phyloP scores from a whole-genome alignment of 1,140 invertebrate genomes.

The Sitobion miscanthi region DNA sequence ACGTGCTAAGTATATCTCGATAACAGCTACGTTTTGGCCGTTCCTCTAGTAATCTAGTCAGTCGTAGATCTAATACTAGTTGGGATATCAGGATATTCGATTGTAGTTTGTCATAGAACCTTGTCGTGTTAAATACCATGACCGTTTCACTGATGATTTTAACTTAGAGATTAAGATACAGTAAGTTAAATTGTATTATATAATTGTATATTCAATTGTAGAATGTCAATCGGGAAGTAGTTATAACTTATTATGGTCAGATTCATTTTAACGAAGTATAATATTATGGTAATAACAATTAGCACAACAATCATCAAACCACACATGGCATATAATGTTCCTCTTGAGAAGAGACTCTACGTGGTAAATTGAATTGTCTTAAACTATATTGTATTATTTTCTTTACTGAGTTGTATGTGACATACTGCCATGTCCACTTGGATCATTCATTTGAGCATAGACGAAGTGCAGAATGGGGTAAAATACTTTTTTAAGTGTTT shows the following conservation, averaged over 20 bases:
- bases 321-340: too few relatives aligned
- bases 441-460: background rate
- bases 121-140: background rate
- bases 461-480: background rate
- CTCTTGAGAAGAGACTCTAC: background rate
- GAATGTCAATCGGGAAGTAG: background rate
- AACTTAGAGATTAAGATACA: background rate
- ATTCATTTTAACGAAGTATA: background rate
- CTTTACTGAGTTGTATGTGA: background rate
- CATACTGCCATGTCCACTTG: too few relatives aligned
- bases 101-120: background rate
- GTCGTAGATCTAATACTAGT: background rate
- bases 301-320: too few relatives aligned
- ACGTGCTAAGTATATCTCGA: too few relatives aligned
- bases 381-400: background rate
- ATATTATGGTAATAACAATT: background rate
- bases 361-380: background rate
- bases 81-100: background rate
- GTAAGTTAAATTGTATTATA: too few relatives aligned
- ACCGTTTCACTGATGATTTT: background rate
- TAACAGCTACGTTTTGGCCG: too few relatives aligned
- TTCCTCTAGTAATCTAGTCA: too few relatives aligned
- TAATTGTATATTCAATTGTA: too few relatives aligned
- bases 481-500: background rate
- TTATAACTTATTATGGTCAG: background rate